Evolutionary conservation across 2,113 vertebrate genomes (phyloP).

Genomic region (Labeo catla): DNA sequence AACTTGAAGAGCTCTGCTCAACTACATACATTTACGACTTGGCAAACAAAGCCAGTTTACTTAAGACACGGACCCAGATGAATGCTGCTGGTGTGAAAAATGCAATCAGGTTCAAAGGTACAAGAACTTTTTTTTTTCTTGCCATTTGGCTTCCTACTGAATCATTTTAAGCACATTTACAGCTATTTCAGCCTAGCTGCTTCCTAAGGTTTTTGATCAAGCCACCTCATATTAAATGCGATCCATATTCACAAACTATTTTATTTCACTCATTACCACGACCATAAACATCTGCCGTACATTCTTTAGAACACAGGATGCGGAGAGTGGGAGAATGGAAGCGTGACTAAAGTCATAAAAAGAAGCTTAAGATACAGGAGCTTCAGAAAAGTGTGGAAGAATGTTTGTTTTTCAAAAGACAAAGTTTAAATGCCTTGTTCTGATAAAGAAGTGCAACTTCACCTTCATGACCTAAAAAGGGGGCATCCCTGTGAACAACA

Average conservation of each 20-base stretch:
- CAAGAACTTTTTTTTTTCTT: constrained; percentile 47
- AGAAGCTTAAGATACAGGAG: neutral
- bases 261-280: constrained; percentile 53
- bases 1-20: constrained; percentile 25
- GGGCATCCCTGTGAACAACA: neutral
- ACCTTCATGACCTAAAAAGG: neutral
- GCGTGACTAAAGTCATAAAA: neutral
- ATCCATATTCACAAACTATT: neutral
- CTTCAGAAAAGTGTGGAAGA: neutral
- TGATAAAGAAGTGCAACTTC: neutral
- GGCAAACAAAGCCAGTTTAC: constrained; percentile 35
- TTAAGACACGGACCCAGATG: constrained; percentile 35
- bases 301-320: constrained; percentile 25
- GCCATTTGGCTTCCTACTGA: constrained; percentile 35
- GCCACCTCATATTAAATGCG: constrained; percentile 1
- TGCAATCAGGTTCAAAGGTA: constrained; percentile 20
- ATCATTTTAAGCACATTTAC: constrained; percentile 57
- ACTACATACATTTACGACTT: constrained; percentile 37
- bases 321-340: neutral
- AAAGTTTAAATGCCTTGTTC: neutral
- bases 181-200: constrained; percentile 54
- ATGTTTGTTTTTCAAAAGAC: neutral
- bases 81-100: constrained; percentile 26
- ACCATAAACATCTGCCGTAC: constrained; percentile 46
- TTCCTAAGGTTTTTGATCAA: constrained; percentile 44